Evolutionary conservation across 2,113 vertebrate species (phyloP).

Genomic region (Clinocottus analis): DNA sequence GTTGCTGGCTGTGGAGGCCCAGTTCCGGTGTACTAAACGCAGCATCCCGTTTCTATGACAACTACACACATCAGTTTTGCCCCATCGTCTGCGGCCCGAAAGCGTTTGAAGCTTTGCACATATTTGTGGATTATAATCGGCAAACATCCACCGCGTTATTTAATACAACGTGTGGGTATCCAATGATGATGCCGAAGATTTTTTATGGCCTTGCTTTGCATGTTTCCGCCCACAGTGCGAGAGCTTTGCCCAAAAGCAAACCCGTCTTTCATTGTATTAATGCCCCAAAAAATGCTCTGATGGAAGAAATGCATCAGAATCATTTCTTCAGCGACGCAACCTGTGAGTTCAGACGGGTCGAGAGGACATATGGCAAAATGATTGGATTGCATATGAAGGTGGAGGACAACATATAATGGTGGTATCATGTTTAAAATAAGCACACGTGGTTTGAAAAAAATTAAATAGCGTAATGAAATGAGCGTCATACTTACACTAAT

Average conservation of each 20-base stretch:
- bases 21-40: slow-evolving; percentile 26
- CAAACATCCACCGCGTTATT: background rate
- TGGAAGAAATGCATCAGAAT: background rate
- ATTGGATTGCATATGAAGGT: background rate
- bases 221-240: background rate
- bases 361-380: background rate
- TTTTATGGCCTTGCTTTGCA: background rate
- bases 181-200: background rate
- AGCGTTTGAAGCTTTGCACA: slow-evolving; percentile 12
- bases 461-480: slow-evolving; percentile 28
- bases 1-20: slow-evolving; percentile 13
- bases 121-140: background rate
- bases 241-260: background rate
- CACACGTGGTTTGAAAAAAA: slow-evolving; percentile 17
- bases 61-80: slow-evolving; percentile 68
- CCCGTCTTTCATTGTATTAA: slow-evolving; percentile 3
- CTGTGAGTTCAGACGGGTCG: background rate
- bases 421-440: background rate
- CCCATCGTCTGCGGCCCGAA: slow-evolving; percentile 34
- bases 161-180: background rate
- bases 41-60: slow-evolving; percentile 84
- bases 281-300: background rate
- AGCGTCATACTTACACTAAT: slow-evolving; percentile 88
- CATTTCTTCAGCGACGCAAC: background rate
- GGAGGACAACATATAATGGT: background rate